Percentiles rank a stretch among this genome's conserved stretches.
These are phyloP conservation scores for Picathartes gymnocephalus DNA, from an alignment of 2,113 vertebrate genomes.

Conservation along the genomic window DNA sequence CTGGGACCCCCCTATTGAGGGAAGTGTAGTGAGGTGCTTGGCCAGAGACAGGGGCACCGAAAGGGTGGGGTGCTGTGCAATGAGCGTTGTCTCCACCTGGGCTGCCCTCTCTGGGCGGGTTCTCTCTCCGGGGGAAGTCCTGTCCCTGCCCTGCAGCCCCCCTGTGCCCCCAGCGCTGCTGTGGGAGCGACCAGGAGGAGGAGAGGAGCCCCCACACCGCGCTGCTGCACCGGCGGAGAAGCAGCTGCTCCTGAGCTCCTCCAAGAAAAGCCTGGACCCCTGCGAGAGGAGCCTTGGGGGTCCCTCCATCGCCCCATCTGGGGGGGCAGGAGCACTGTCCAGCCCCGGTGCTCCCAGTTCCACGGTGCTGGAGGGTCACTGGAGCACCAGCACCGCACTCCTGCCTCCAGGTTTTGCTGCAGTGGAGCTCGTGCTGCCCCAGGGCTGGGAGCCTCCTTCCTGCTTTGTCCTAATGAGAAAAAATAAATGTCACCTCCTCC, in stretches of 20 bases:
- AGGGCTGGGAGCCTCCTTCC: no score
- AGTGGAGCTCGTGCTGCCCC: neutral
- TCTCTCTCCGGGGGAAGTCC: no score
- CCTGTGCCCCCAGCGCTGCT: slow-evolving; percentile 63
- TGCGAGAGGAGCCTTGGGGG: neutral
- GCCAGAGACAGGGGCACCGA: neutral
- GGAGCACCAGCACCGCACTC: neutral
- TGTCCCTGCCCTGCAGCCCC: neutral
- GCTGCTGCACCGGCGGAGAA: slow-evolving; percentile 67
- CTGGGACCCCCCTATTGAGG: neutral
- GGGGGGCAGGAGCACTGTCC: neutral
- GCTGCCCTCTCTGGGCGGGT: no score
- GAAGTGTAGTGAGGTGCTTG: neutral
- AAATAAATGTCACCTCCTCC: neutral
- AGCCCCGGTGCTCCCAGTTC: neutral
- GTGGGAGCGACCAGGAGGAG: slow-evolving; percentile 77
- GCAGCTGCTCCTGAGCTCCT: slow-evolving; percentile 69
- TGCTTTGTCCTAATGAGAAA: neutral
- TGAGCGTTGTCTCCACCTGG: neutral
- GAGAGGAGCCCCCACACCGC: slow-evolving; percentile 51
- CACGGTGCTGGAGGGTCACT: accelerated
- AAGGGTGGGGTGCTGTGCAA: neutral
- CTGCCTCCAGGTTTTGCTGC: neutral
- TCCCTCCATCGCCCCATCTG: neutral
- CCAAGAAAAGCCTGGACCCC: neutral